Evolutionary conservation across 2,113 vertebrate species (phyloP).

Genomic region (Xenopus borealis): DNA sequence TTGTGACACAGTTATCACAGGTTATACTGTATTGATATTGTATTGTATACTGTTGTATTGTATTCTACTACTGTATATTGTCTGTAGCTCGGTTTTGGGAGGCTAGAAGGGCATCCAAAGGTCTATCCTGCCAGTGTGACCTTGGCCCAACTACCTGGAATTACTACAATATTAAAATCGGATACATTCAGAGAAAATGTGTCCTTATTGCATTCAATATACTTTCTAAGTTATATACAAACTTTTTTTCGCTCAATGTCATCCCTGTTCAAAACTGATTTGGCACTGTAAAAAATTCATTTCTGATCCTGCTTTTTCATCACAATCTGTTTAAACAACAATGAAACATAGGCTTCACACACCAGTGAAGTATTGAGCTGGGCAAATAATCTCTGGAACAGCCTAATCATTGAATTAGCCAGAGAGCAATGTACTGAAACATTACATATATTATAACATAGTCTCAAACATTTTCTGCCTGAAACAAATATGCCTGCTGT

Average conservation of each 20-base stretch:
- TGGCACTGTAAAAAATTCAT: background rate
- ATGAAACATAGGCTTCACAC: background rate
- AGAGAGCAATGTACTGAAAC: background rate
- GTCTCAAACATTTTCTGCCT: background rate
- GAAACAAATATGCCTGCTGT: constrained; percentile 8
- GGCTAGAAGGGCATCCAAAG: no score
- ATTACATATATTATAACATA: constrained; percentile 3
- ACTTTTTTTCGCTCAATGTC: background rate
- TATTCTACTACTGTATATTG: no score
- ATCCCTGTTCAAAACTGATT: background rate
- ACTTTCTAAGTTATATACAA: no score
- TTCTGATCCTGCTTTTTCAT: background rate
- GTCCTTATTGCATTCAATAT: no score
- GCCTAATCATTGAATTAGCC: background rate
- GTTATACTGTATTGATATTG: no score
- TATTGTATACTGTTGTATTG: no score
- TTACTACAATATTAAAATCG: no score
- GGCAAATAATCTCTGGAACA: constrained; percentile 20
- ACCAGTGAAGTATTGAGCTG: background rate
- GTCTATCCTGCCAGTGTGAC: no score
- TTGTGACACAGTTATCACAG: no score
- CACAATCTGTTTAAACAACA: constrained; percentile 1
- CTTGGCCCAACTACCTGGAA: no score
- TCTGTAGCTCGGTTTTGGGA: no score
- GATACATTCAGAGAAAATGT: no score